These are phyloP conservation scores for Silurus asotus DNA, from an alignment of 2,113 vertebrate species.

Conservation along the genomic window DNA sequence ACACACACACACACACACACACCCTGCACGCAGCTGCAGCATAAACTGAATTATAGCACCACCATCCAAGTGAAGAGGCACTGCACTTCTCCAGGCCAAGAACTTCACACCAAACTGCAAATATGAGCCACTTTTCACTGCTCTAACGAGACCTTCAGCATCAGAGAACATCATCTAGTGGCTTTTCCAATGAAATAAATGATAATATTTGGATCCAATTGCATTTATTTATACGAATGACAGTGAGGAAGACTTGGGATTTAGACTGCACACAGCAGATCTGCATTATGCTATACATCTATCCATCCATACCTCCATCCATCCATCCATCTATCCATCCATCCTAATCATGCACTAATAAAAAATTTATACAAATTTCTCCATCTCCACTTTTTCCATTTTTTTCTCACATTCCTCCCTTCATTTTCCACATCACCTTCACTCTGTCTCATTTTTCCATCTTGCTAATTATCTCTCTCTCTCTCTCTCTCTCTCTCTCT, in stretches of 20 bases:
- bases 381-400: not conserved
- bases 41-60: conserved; percentile 63
- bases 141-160: not conserved
- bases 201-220: not conserved
- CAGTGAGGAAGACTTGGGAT: not conserved
- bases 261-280: not conserved
- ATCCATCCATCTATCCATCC: not conserved
- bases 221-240: not conserved
- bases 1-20: not conserved
- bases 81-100: conserved; percentile 49
- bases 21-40: conserved; percentile 35
- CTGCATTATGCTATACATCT: not conserved
- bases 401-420: no score
- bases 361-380: not conserved
- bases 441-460: not conserved
- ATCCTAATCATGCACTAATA: not conserved
- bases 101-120: conserved; percentile 28
- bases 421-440: not conserved
- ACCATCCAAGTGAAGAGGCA: conserved; percentile 55
- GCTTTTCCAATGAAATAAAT: not conserved
- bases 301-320: not conserved
- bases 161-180: not conserved
- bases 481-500: not conserved
- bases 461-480: not conserved
- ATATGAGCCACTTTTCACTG: not conserved